These are phyloP conservation scores for Casuarius casuarius DNA, from an alignment of 2,113 vertebrate species.

Conservation along the genomic window DNA sequence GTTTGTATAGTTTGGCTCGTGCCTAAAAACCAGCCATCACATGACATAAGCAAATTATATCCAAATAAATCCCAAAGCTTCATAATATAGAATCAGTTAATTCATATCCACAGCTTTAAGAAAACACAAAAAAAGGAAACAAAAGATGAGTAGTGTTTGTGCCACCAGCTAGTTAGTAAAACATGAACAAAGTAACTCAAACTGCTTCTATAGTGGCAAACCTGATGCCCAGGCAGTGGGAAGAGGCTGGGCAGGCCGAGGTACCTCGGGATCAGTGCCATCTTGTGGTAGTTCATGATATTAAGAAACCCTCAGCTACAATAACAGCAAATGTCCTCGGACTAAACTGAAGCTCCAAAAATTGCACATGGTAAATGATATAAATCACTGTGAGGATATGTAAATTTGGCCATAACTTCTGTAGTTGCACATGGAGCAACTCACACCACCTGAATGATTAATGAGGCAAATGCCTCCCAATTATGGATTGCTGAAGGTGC, in stretches of 20 bases:
- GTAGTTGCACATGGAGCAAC: not conserved
- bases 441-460: conserved; percentile 29
- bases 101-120: not conserved
- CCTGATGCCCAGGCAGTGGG: not conserved
- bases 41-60: not conserved
- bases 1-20: not conserved
- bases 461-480: conserved; percentile 22
- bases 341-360: not conserved
- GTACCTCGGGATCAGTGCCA: conserved; percentile 28
- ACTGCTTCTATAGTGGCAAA: not conserved
- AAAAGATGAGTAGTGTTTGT: not conserved
- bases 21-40: not conserved
- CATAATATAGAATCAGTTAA: not conserved
- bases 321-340: not conserved
- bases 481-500: conserved; percentile 50
- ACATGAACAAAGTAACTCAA: rapidly evolving
- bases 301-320: not conserved
- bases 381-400: not conserved
- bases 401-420: not conserved
- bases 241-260: not conserved
- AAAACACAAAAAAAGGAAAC: not conserved
- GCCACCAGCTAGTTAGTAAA: not conserved
- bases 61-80: not conserved
- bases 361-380: rapidly evolving
- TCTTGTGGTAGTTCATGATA: conserved; percentile 26